These are phyloP conservation scores for Rhombomys opimus DNA, from an alignment of 2,113 vertebrate species.

Conservation along the genomic window DNA sequence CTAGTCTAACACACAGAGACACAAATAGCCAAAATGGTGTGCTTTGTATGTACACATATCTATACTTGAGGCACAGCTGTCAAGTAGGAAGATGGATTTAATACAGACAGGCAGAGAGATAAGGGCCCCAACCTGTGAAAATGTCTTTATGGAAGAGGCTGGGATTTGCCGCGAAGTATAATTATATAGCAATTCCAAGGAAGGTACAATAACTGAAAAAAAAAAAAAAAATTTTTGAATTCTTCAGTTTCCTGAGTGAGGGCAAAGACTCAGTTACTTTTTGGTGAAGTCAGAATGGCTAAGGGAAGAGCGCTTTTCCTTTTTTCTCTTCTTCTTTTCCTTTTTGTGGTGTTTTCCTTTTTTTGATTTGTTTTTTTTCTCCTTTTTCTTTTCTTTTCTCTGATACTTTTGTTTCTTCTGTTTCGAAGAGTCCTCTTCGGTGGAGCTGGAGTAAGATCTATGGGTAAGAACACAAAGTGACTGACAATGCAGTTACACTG, in stretches of 20 bases:
- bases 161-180: conserved; percentile 76
- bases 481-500: conserved; percentile 8
- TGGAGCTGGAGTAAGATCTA: conserved; percentile 89
- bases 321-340: conserved; percentile 90
- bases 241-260: conserved; percentile 41
- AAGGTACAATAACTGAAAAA: conserved; percentile 58
- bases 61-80: not conserved
- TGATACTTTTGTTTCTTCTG: conserved; percentile 94
- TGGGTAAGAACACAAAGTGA: conserved; percentile 34
- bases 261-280: conserved; percentile 87
- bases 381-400: conserved; percentile 95
- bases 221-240: not conserved
- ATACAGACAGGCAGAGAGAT: conserved; percentile 5
- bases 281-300: conserved; percentile 90
- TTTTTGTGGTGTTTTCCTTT: conserved; percentile 92
- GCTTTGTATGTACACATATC: conserved; percentile 12
- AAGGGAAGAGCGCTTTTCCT: conserved; percentile 88
- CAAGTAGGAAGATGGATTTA: conserved; percentile 61
- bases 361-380: conserved; percentile 91
- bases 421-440: conserved; percentile 89
- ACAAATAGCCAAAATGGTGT: conserved; percentile 49
- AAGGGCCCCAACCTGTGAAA: conserved; percentile 42
- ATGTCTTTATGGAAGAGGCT: conserved; percentile 50
- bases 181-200: conserved; percentile 73
- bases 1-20: conserved; percentile 36